These are phyloP conservation scores for Petrocephalus zakoni DNA, from an alignment of 2,113 vertebrate species.

Conservation along the genomic window DNA sequence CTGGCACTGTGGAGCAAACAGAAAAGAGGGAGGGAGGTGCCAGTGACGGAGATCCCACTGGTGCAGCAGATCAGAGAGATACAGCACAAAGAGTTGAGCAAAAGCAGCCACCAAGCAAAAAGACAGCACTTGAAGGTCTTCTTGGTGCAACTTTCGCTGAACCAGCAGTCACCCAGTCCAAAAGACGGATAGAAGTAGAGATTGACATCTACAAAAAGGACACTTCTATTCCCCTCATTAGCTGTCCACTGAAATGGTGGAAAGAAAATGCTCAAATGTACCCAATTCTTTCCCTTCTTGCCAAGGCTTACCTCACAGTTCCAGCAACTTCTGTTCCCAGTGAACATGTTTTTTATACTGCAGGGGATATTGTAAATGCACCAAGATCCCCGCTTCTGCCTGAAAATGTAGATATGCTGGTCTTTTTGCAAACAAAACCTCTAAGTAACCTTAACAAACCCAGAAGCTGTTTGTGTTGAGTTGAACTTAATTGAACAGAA, in stretches of 20 bases:
- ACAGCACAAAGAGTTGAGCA: constrained; percentile 15
- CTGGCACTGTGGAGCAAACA: constrained; percentile 15
- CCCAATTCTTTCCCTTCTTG: constrained; percentile 7
- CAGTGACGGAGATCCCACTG: constrained; percentile 7
- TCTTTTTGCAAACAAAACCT: constrained; percentile 17
- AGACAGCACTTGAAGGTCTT: constrained; percentile 28
- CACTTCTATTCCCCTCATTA: constrained; percentile 21
- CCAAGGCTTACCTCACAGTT: constrained; percentile 9
- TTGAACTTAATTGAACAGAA: too few relatives aligned
- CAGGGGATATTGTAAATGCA: constrained; percentile 20
- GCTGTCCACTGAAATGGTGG: constrained; percentile 24
- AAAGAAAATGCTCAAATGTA: constrained; percentile 18
- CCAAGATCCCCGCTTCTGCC: constrained; percentile 12
- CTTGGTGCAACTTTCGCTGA: constrained; percentile 24
- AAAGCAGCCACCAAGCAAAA: constrained; percentile 22
- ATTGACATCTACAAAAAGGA: constrained; percentile 31
- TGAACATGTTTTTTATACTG: not conserved
- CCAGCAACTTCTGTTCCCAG: constrained; percentile 8
- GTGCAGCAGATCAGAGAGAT: constrained; percentile 17
- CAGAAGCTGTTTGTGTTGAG: too few relatives aligned
- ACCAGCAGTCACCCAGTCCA: constrained; percentile 13
- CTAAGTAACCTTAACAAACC: not conserved
- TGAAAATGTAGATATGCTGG: constrained; percentile 19
- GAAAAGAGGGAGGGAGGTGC: constrained; percentile 8
- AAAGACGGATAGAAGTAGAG: constrained; percentile 18